Conservation (phyloP, 2,888 invertebrate species). For the Cheilosia grossa region DNA sequence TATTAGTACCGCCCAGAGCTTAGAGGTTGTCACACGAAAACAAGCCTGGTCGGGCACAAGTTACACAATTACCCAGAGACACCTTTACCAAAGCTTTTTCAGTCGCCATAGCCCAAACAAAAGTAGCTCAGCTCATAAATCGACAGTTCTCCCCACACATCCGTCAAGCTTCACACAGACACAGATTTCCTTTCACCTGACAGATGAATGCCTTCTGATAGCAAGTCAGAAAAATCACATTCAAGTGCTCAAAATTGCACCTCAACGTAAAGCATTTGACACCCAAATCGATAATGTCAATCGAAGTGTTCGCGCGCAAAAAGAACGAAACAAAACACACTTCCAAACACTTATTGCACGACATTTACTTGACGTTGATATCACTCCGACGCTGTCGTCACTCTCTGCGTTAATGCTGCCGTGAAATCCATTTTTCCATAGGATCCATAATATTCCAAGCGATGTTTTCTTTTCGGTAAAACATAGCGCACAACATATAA, state of each 20-base stretch:
- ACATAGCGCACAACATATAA: constrained; percentile 32
- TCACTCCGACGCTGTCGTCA: constrained; percentile 44
- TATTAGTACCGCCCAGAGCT: too few relatives aligned
- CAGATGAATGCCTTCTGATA: constrained; percentile 23
- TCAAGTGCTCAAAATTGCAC: constrained; percentile 22
- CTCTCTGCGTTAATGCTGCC: constrained; percentile 24
- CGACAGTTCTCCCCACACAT: background rate
- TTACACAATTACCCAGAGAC: too few relatives aligned
- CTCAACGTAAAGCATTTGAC: constrained; percentile 16
- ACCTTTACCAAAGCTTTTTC: too few relatives aligned
- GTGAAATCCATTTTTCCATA: background rate
- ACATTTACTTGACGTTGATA: constrained; percentile 58
- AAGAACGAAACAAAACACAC: constrained; percentile 17
- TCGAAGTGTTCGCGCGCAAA: constrained; percentile 18
- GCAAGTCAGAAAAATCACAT: constrained; percentile 23
- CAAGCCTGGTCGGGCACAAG: too few relatives aligned
- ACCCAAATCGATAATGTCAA: constrained; percentile 64
- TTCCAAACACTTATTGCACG: constrained; percentile 60
- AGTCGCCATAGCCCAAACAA: too few relatives aligned
- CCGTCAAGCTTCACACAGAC: constrained; percentile 7
- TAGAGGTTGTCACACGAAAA: too few relatives aligned
- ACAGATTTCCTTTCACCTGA: background rate
- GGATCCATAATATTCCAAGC: constrained; percentile 28
- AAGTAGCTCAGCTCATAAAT: too few relatives aligned
- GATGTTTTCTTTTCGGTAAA: constrained; percentile 34